Conservation (phyloP, 92 coral and sea anemone species). For the Scolanthus callimorphus region DNA sequence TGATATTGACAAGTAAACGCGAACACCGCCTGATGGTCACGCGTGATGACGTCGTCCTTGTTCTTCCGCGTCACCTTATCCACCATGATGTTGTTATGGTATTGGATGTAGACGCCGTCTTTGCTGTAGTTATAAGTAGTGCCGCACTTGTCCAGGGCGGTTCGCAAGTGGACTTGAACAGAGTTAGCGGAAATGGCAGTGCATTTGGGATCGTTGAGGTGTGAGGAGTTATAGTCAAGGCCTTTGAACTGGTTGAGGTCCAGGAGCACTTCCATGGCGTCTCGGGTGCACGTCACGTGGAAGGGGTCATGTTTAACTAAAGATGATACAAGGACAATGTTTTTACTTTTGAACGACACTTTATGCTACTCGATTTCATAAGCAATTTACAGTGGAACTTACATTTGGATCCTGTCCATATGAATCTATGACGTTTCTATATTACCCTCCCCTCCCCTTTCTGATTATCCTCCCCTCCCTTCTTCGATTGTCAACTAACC, state of each 20-base stretch:
- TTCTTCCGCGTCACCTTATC: conserved; percentile 2
- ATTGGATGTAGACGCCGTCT: conserved; percentile 32
- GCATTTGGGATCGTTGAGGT: conserved; percentile 31
- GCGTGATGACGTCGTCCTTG: conserved; percentile 26
- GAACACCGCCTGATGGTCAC: conserved; percentile 40
- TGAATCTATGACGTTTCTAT: too few species aligned
- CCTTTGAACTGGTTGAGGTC: conserved; percentile 20
- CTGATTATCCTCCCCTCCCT: too few species aligned
- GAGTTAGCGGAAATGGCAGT: conserved; percentile 19
- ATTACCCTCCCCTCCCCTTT: too few species aligned
- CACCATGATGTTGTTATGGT: conserved; percentile 36
- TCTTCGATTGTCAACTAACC: too few species aligned
- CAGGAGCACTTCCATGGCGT: conserved; percentile 25
- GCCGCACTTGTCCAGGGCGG: conserved; percentile 56
- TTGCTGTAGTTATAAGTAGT: conserved; percentile 42
- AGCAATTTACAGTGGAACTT: too few species aligned
- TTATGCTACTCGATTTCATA: too few species aligned
- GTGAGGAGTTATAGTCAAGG: conserved; percentile 17
- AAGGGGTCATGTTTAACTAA: conserved; percentile 3
- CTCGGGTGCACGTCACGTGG: conserved; percentile 34
- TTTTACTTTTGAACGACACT: too few species aligned
- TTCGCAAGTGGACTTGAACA: conserved; percentile 33
- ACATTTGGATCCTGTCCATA: too few species aligned
- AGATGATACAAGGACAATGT: too few species aligned
- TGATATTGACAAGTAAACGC: conserved; percentile 34